A percentile compares a stretch with the other conserved stretches of the same genome.
phyloP scores from a whole-genome alignment of 2,888 invertebrate genomes.

The Paralinhomoeus sp. region DNA sequence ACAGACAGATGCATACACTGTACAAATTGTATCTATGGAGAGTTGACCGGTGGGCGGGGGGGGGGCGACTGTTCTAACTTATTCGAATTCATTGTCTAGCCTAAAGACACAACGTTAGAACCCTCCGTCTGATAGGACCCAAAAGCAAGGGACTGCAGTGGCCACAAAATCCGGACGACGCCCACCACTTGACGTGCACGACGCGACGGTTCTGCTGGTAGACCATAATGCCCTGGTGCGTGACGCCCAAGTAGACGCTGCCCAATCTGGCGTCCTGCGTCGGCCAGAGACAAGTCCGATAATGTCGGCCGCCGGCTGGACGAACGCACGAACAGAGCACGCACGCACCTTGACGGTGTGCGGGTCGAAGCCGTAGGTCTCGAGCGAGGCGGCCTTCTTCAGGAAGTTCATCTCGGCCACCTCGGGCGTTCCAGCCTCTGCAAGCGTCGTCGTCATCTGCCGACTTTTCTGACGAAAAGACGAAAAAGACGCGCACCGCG shows the following conservation, averaged over 20 bases:
- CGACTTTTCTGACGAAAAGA: no score
- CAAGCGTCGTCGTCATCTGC: no score
- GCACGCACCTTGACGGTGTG: constrained; percentile 69
- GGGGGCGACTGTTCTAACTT: no score
- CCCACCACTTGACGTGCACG: constrained; percentile 74
- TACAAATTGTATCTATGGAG: no score
- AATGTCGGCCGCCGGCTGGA: neutral
- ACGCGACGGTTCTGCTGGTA: constrained; percentile 77
- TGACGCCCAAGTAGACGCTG: constrained; percentile 73
- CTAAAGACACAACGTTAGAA: no score
- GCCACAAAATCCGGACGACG: constrained; percentile 2
- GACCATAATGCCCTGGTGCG: constrained; percentile 76
- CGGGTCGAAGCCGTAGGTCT: constrained; percentile 91
- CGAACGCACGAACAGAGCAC: neutral
- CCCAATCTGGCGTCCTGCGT: constrained; percentile 65
- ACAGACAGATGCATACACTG: no score
- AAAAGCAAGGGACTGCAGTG: no score
- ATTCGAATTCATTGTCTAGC: no score
- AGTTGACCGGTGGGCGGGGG: no score
- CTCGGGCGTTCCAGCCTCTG: constrained; percentile 54
- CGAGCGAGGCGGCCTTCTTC: constrained; percentile 64
- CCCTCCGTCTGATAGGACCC: no score
- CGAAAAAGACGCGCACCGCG: neutral
- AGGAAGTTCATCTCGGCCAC: constrained; percentile 73
- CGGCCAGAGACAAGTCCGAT: neutral